These are phyloP conservation scores for Nephrotoma guestfalica DNA, from an alignment of 2,888 invertebrate genomes.

Conservation along the genomic window DNA sequence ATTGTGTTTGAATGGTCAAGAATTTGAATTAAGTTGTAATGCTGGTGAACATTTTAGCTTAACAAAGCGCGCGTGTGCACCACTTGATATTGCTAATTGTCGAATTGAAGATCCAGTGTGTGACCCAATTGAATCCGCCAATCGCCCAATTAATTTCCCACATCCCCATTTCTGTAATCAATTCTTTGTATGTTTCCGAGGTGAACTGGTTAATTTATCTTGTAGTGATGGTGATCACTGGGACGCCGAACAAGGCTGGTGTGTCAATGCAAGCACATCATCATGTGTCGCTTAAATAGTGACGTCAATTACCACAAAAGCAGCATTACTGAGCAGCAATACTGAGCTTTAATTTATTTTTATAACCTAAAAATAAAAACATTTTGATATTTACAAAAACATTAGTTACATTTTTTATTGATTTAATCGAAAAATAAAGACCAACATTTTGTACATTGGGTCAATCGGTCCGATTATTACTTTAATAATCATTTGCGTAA, in stretches of 20 bases:
- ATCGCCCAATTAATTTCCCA: neutral
- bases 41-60: neutral
- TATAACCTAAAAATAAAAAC: no score
- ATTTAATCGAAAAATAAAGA: no score
- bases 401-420: no score
- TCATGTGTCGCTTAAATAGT: neutral
- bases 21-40: neutral
- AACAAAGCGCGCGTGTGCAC: neutral
- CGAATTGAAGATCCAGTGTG: neutral
- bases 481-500: no score
- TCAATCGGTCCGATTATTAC: no score
- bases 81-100: neutral
- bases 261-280: neutral
- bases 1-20: neutral
- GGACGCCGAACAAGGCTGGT: neutral
- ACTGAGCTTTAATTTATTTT: no score
- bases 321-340: no score
- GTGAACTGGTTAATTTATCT: neutral
- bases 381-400: no score
- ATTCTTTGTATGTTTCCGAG: neutral
- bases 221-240: neutral
- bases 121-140: neutral
- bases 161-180: neutral
- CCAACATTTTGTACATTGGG: no score
- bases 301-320: no score